These are phyloP conservation scores for Notolabrus celidotus DNA, from an alignment of 2,797 vertebrate species.

Conservation along the genomic window DNA sequence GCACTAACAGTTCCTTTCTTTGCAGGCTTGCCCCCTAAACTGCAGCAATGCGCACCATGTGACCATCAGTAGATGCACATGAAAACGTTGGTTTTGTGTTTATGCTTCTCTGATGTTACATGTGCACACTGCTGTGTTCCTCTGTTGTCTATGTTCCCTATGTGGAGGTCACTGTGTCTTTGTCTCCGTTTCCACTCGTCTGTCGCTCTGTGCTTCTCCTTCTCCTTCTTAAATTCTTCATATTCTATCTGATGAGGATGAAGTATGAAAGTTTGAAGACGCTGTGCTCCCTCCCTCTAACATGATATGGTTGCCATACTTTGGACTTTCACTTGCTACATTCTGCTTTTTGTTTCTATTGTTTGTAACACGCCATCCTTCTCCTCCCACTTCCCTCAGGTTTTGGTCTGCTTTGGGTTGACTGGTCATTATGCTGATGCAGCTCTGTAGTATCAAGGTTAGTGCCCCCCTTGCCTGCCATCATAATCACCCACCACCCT, in stretches of 20 bases:
- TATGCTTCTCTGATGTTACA: constrained; percentile 15
- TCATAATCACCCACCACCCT: constrained; percentile 10
- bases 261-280: constrained; percentile 47
- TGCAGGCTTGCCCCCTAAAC: constrained; percentile 28
- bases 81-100: constrained; percentile 19
- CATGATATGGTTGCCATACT: constrained; percentile 9
- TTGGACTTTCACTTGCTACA: constrained; percentile 39
- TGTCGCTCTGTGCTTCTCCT: constrained; percentile 37
- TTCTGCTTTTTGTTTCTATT: constrained; percentile 59
- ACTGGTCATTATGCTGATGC: constrained; percentile 99
- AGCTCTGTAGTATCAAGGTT: constrained; percentile 99
- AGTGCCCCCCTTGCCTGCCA: constrained; percentile 87
- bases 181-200: constrained; percentile 32
- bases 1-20: constrained; percentile 26
- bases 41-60: constrained; percentile 41
- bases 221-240: constrained; percentile 11
- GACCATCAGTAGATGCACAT: constrained; percentile 48
- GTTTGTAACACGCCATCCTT: constrained; percentile 82
- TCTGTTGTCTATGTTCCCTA: constrained; percentile 15
- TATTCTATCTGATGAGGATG: constrained; percentile 43
- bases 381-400: constrained; percentile 94
- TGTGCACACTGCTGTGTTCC: constrained; percentile 7
- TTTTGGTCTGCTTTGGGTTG: constrained; percentile 96
- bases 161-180: constrained; percentile 20
- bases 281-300: constrained; percentile 2